These are phyloP conservation scores for Lepidochitona cinerea DNA, from an alignment of 2,888 invertebrate genomes.

Conservation along the genomic window DNA sequence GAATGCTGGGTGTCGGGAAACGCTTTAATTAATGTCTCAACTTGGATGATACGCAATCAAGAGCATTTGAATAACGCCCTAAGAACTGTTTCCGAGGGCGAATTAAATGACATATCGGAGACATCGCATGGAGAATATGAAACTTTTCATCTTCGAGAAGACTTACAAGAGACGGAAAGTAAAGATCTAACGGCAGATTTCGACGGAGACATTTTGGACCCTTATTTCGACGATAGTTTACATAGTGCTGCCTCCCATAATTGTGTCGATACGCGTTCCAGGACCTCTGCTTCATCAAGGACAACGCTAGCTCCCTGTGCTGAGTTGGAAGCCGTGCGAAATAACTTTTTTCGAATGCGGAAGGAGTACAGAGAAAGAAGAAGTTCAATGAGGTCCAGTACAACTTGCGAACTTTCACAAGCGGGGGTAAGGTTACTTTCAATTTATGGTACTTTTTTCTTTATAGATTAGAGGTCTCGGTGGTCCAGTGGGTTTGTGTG, in stretches of 20 bases:
- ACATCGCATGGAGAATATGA: not conserved
- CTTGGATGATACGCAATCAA: not conserved
- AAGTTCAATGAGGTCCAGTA: not conserved
- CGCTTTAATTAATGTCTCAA: not conserved
- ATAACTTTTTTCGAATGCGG: not conserved
- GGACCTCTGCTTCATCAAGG: not conserved
- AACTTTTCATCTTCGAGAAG: not conserved
- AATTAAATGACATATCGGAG: not conserved
- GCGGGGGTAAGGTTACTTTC: not conserved
- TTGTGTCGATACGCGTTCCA: too few relatives aligned
- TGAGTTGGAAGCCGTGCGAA: not conserved
- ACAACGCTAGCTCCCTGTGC: not conserved
- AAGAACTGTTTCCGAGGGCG: not conserved
- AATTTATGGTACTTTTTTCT: too few relatives aligned
- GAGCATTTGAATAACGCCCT: not conserved
- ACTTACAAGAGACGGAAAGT: not conserved
- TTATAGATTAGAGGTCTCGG: too few relatives aligned
- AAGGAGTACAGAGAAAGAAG: not conserved
- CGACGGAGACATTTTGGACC: not conserved
- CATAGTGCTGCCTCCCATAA: too few relatives aligned
- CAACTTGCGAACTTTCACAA: not conserved
- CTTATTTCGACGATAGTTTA: not conserved
- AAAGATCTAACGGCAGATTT: not conserved
- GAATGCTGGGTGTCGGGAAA: not conserved
- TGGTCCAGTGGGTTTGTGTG: too few relatives aligned